Base-by-base conservation (phyloP, 2,113 vertebrate species). In the Oophaga pumilio region DNA sequence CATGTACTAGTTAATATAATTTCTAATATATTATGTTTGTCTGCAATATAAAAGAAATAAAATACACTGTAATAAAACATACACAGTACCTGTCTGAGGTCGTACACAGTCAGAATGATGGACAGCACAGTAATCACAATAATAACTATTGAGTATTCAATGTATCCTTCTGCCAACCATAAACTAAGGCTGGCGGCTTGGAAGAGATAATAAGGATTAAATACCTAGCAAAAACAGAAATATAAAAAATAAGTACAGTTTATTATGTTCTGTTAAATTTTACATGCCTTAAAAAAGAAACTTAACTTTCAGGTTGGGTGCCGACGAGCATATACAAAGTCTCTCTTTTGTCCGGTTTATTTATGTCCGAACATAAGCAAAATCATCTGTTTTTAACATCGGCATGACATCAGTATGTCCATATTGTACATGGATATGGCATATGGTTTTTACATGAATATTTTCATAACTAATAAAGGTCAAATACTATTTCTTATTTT, bases 201-300 rank as follows among this genome's bases (percentile, higher is more conserved):
- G 84, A 95, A 94, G 49, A 93, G 64, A 0, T 93, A 94, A 86
- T 93, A 95, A 17, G 94, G 93, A 89, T 93, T 94, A 90, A 95
- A 92, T 87, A 95, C 92, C 94, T 95, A 88, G 15, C 89, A 85
- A 74, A 0, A 1, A 20, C 89, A 90, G 82, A 53, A 79, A 86
- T 24, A 86, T 24, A 64, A n/a, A 64, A 77, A 76, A 50, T 52
- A 10, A 73, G 15, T 59, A 79, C 8, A n/a, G 24, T 78, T 15
- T 78, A 57, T 57, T 14, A 22, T 6, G 17, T 17, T 14, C 12
- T 26, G 14, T 24, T 78, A 1, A 18, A 24, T 57, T 79, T 28
- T 14, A 6, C 2, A 79, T 71, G 15, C 15, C 17, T 71, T 8
- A 71, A n/a, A 4, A 43, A 43, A 43, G 33, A 43, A 43, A 43